These are phyloP conservation scores for Drosophila pruinosa DNA, from an alignment of 1,140 invertebrate genomes.

Conservation along the genomic window DNA sequence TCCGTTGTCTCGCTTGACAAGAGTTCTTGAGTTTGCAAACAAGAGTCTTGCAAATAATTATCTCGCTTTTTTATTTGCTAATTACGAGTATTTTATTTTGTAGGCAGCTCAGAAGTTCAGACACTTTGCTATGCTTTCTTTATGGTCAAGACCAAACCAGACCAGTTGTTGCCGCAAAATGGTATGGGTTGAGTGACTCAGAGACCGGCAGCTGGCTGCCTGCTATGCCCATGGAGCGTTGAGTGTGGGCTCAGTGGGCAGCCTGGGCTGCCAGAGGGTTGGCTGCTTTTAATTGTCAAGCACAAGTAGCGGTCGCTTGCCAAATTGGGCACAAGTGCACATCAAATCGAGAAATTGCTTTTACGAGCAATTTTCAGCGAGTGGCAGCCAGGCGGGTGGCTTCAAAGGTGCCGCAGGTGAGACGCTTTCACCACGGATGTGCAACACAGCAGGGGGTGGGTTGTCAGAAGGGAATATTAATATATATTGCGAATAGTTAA, in stretches of 20 bases:
- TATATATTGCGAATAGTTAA: not conserved
- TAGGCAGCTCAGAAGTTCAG: not conserved
- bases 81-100: not conserved
- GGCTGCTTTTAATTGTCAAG: conserved; percentile 23
- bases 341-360: conserved; percentile 24
- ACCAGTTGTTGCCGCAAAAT: not conserved
- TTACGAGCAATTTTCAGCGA: conserved; percentile 10
- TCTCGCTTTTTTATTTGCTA: not conserved
- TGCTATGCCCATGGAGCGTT: conserved; percentile 17
- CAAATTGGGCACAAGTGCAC: conserved; percentile 22
- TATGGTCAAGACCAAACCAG: conserved; percentile 13
- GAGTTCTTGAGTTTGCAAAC: not conserved
- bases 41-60: not conserved
- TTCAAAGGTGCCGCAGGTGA: conserved; percentile 13
- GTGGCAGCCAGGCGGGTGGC: conserved; percentile 16
- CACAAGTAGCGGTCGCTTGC: conserved; percentile 4
- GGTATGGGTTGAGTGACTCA: conserved; percentile 20
- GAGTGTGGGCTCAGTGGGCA: conserved; percentile 18
- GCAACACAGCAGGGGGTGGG: not conserved
- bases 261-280: conserved; percentile 13
- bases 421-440: not conserved
- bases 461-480: not conserved
- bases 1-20: not conserved
- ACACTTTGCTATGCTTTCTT: conserved; percentile 2
- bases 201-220: not conserved